Conservation (phyloP, 2,113 vertebrate genomes). For the Neogale vison region DNA sequence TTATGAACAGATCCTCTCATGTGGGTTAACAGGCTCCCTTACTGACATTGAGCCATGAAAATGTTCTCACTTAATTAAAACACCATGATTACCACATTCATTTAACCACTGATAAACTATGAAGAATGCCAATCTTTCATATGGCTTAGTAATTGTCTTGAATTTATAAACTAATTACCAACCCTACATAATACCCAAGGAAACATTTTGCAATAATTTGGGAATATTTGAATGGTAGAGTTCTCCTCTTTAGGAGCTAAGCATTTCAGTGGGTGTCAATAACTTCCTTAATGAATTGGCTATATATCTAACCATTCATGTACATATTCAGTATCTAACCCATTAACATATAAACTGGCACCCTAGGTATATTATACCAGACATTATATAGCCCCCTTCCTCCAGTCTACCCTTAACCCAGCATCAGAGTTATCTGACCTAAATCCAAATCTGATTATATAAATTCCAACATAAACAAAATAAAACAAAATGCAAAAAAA, state of each 20-base stretch:
- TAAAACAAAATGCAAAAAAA: not conserved
- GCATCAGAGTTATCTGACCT: not conserved
- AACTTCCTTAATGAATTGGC: not conserved
- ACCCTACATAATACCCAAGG: not conserved
- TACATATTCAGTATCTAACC: not conserved
- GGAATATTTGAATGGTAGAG: not conserved
- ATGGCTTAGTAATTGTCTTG: not conserved
- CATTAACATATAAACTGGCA: not conserved
- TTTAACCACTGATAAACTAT: not conserved
- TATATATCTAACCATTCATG: not conserved
- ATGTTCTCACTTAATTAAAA: not conserved
- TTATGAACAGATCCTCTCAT: not conserved
- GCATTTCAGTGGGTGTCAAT: not conserved
- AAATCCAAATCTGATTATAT: not conserved
- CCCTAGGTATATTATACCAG: not conserved
- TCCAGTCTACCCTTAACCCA: not conserved
- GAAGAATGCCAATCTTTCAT: not conserved
- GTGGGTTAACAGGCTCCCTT: not conserved
- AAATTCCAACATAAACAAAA: not conserved
- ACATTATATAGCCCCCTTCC: not conserved
- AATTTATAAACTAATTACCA: constrained; percentile 22
- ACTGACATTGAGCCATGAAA: not conserved
- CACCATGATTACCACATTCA: not conserved
- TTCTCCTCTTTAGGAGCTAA: not conserved
- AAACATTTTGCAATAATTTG: not conserved